Evolutionary conservation across 2,888 invertebrate genomes (phyloP), one percentile per base, ranked within the genome.

Genomic region (Macrosiphum euphorbiae): DNA sequence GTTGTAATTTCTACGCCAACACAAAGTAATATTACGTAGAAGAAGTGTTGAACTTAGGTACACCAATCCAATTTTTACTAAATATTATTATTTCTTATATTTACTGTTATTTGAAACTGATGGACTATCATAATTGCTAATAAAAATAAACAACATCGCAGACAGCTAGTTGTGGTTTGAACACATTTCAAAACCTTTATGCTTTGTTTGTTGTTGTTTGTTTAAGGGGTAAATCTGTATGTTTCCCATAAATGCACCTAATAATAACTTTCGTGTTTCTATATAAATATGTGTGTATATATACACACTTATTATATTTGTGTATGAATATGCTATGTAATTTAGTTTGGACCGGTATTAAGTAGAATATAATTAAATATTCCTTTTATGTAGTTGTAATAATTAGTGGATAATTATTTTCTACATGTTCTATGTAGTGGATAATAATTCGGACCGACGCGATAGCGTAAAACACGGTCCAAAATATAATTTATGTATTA

Each of bases 391-490:
- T 41, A 58, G 26, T 35, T 13, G 35, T 88, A 28, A 26, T 88
- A 88, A 58, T 58, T 26, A 55, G 41, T 41, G 88, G 58, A 41
- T 58, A 89, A 89, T 89, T 28, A 44, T 89, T 89, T 61, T 91
- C 41, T 28, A 84, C 28, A 13, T n/a, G 84, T 50, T 55, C 41
- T 20, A 41, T 84, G 26, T 50, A 52, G 67, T 67, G 24, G 47
- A 88, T 35, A 78, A 78, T 35, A 78, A 78, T 88, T 35, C 1
- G 11, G 24, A 35, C 24, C 44, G 7, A 88, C 58, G 28, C 44
- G 7, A 88, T 44, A 16, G 13, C 4, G 11, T 26, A 88, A 41
- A 58, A 55, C 26, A 11, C 4, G 16, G 58, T 35, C n/a, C 26
- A 11, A 44, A 20, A 20, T 44, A 58, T 89, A 58, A 89, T 44